A percentile compares a stretch with the other conserved stretches of the same genome.
Conservation (phyloP, 2,113 vertebrate genomes). For the Aramus guarauna region DNA sequence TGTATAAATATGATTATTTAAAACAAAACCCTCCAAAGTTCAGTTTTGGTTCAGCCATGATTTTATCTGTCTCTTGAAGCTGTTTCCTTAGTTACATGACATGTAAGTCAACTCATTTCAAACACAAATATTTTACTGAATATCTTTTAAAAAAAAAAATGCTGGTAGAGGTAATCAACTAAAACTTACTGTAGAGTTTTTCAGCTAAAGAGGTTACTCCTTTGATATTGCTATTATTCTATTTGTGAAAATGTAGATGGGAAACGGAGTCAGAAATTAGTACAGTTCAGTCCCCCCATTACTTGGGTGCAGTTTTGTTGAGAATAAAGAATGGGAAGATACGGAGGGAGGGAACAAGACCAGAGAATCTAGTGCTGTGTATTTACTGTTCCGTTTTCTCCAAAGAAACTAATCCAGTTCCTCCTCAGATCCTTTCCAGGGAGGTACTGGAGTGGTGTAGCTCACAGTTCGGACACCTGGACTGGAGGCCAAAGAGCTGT, state of each 20-base stretch:
- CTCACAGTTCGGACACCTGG: neutral
- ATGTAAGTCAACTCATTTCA: neutral
- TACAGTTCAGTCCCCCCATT: neutral
- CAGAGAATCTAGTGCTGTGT: neutral
- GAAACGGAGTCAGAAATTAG: neutral
- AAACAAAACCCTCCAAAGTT: neutral
- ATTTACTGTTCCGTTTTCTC: neutral
- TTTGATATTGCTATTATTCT: neutral
- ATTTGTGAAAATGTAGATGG: neutral
- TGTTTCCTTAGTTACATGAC: neutral
- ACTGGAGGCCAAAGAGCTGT: neutral
- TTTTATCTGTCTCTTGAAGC: neutral
- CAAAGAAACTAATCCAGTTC: neutral
- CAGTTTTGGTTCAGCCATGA: neutral
- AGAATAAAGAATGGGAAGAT: neutral
- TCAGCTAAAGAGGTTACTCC: neutral
- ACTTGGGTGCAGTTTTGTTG: too few species aligned
- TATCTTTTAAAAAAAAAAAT: neutral
- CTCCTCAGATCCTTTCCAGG: neutral
- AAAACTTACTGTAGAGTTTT: neutral
- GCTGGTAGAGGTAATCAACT: neutral
- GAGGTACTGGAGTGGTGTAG: neutral
- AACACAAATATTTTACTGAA: neutral
- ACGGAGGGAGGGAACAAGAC: fast-evolving
- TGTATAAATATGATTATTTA: neutral